Percentiles rank a stretch among this genome's conserved stretches.
Conservation (phyloP, 2,797 vertebrate genomes). For the Anolis apletophallus region DNA sequence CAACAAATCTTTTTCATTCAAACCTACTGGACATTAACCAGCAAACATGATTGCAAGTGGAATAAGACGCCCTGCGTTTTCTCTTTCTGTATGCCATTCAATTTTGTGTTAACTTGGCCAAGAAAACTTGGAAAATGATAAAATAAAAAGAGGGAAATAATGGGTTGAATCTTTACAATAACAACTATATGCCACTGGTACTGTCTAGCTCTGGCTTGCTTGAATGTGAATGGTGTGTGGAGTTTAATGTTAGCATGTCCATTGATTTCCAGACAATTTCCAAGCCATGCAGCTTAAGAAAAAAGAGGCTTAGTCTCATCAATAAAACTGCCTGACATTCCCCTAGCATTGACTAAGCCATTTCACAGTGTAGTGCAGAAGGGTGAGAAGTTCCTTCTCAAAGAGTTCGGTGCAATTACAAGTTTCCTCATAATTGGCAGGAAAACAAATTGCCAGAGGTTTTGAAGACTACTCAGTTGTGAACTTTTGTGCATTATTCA, state of each 20-base stretch:
- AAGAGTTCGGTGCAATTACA: no score
- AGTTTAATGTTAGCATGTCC: neutral
- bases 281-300: neutral
- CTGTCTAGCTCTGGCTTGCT: neutral
- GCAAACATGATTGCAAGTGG: neutral
- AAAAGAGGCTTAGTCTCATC: neutral
- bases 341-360: neutral
- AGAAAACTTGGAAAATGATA: neutral
- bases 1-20: no score
- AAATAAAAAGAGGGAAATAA: neutral
- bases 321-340: neutral
- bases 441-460: no score
- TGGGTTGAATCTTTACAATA: neutral
- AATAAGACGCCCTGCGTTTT: neutral
- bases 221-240: neutral
- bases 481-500: no score
- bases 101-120: no score
- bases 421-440: no score
- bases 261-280: neutral
- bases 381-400: no score
- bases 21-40: neutral
- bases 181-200: neutral
- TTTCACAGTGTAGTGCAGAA: neutral
- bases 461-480: no score
- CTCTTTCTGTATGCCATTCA: neutral